Evolutionary conservation across 2,888 invertebrate genomes (phyloP), one percentile per base, ranked within the genome.

Genomic region (Trimorus sp.): DNA sequence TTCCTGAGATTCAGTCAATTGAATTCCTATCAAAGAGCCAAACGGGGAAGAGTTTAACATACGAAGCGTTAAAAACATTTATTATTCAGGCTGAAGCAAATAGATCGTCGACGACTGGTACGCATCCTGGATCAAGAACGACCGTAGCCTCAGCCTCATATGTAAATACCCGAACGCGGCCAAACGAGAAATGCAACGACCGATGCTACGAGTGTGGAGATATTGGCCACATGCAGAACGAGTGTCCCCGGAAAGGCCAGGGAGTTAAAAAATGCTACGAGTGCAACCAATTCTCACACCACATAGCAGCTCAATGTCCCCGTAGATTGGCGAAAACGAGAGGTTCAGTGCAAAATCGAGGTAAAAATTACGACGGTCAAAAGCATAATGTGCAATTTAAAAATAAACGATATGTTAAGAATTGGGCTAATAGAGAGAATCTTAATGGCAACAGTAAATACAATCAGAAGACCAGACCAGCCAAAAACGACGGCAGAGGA

Each of bases 191-290:
- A n/a, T 59, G 58, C 16, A 40, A 59, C 42, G 58, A 59, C 11
- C 40, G 58, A n/a, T 59, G 58, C 14, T 59, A 59, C 42, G 58
- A 59, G 16, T 59, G 58, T 59, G 58, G 16, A 8, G 40, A 59
- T 40, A 15, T 8, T n/a, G 58, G 58, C 14, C 58, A 59, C 9
- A 14, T 8, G 40, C 14, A 59, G 3, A 40, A 59, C 40, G 58
- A 59, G 8, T 45, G 60, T 40, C 45, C 45, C 1, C 16, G 45
- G n/a, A 60, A 45, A 48, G 60, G 60, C 8, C 45, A 26, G 7
- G 60, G 60, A 0, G 12, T 16, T 16, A 45, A 45, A 12, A 60
- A 60, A n/a, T 60, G 60, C n/a, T 60, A 48, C 45, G 60, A 60
- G 9, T 60, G 60, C n/a, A 45, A 60, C 12, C 12, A 36, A n/a